These are phyloP conservation scores for Thyatira batis DNA, from an alignment of 2,888 invertebrate genomes.

Conservation along the genomic window DNA sequence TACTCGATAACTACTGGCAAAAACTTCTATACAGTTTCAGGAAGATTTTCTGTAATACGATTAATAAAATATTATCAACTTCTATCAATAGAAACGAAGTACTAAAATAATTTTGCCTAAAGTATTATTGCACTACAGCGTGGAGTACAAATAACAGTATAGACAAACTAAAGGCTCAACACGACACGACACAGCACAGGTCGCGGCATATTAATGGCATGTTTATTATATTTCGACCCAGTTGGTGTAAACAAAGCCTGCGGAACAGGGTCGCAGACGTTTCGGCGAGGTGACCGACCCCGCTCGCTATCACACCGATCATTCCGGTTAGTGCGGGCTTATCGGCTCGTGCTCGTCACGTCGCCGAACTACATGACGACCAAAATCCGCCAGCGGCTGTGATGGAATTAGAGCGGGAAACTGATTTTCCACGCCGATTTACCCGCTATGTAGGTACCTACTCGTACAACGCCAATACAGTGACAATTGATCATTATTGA, in stretches of 20 bases:
- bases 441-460: constrained; percentile 15
- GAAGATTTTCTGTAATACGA: too few species aligned
- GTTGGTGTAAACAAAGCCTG: constrained; percentile 57
- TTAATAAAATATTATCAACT: too few species aligned
- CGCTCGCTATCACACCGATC: constrained; percentile 58
- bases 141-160: not conserved
- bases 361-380: not conserved
- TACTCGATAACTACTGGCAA: not conserved
- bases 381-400: constrained; percentile 24
- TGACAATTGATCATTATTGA: constrained; percentile 14
- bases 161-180: constrained; percentile 9
- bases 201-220: constrained; percentile 11
- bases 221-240: constrained; percentile 49
- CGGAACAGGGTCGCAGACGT: constrained; percentile 68
- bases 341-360: constrained; percentile 42
- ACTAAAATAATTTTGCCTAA: not conserved
- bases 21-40: not conserved
- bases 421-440: constrained; percentile 49
- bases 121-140: not conserved
- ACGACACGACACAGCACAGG: constrained; percentile 6
- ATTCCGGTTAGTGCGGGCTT: constrained; percentile 62
- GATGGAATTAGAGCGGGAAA: constrained; percentile 57
- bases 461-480: constrained; percentile 13
- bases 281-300: constrained; percentile 73
- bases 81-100: too few species aligned